Evolutionary conservation across 1,140 invertebrate species (phyloP), one percentile per base, ranked within the genome.

Genomic region (Bombus confusus): DNA sequence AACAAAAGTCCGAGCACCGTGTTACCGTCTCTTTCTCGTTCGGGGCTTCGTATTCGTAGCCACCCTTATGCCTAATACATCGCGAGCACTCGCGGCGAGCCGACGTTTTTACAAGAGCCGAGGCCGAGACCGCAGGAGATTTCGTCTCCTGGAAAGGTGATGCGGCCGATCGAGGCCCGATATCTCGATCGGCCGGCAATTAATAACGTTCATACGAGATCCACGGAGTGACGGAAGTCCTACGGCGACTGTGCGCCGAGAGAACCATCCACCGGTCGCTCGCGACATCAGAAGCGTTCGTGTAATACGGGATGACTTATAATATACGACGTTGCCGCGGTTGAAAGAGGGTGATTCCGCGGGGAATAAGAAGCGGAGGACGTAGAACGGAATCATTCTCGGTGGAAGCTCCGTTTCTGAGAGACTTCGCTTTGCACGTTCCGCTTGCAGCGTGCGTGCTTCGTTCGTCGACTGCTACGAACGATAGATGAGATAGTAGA

Each of bases 171-270:
- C 76, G 15, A 18, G 37, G 43, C 22, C 31, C 69, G 84, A 86
- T 86, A 81, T 81, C 59, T 71, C 85, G 79, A 75, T 82, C 85
- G 47, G 37, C 18, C 22, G 66, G 34, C 83, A 86, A 90, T 90
- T 90, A 90, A 90, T 86, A 89, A 89, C 88, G 78, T 89, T 90
- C 84, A 89, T 88, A 64, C 72, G 43, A n/a, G 37, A 22, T 18
- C 6, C n/a, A 12, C 3, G 47, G 3, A 31, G 37, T 52, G 85
- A 78, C 84, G 78, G 66, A 64, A 73, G 79, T 52, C 22, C 25
- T 22, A 64, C 22, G 18, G 37, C 37, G 66, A 47, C 5, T 25
- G 10, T 52, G 41, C 25, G 6, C 10, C 41, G n/a, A 18, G 3
- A 34, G 66, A 37, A 37, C 0, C 13, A 18, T 28, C 39, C 22